Base-by-base conservation (phyloP, 1,140 invertebrate genomes). In the Listronotus oregonensis region DNA sequence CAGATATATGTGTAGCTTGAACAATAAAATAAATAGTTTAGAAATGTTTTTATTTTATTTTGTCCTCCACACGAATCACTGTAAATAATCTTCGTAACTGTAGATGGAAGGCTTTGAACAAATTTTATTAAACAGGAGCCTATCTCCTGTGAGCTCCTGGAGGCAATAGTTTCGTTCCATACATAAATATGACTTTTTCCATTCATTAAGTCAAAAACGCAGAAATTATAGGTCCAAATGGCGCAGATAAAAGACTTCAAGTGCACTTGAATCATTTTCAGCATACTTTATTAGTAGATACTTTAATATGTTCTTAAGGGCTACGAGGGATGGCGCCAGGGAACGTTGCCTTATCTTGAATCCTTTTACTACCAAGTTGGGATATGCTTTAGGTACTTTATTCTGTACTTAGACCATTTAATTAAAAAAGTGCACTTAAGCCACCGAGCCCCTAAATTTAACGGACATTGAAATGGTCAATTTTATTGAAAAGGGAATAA, bases 11-110 rank as follows among this genome's bases (percentile, higher is more conserved):
- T 31, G 50, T 31, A 15, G 50, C 50, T 52, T 52, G 50, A 52
- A 52, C 50, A 31, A 52, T 31, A 52, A 52, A 52, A 52, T 52
- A 31, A 52, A 52, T 31, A 52, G 50, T 52, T 52, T 52, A 31
- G 6, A 52, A 52, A 52, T 52, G 31, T 52, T 52, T 52, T 52
- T 52, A 52, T 32, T 21, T 32, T 34, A 34, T 32, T 27, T 5
- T 27, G 21, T 3, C 21, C 21, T 27, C 21, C 1, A 27, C 21
- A 27, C 1, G 21, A 27, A 52, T 52, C 50, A 31, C 50, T 52
- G 12, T 52, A 52, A 31, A 52, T 17, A 31, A 52, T 52, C 50
- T 52, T 52, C 7, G 31, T 52, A 3, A 52, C 18, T 31, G 44
- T 47, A 3, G 50, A 31, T 34, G 50, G 50, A 34, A 52, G 50